A percentile compares a stretch with the other conserved stretches of the same genome.
These are phyloP conservation scores for Triplophysa bombifrons DNA, from an alignment of 2,797 vertebrate genomes.

Conservation along the genomic window DNA sequence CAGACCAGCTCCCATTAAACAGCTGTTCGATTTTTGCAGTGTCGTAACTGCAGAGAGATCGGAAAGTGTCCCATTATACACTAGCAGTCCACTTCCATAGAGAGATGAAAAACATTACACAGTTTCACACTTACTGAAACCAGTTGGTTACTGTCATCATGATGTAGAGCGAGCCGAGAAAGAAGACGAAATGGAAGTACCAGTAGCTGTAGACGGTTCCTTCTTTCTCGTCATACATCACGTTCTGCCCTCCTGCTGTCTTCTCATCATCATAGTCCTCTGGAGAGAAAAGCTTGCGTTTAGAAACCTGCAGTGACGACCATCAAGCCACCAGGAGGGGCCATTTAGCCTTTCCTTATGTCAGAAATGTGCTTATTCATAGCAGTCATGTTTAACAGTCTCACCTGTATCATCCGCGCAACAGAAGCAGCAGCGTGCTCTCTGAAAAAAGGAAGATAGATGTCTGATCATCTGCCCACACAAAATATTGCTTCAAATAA, in stretches of 20 bases:
- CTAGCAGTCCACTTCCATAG: not conserved
- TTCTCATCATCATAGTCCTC: conserved; percentile 74
- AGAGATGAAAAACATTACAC: not conserved
- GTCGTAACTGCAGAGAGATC: conserved; percentile 78
- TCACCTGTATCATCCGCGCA: conserved; percentile 85
- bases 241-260: conserved; percentile 80
- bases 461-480: not conserved
- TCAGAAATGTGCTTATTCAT: not conserved
- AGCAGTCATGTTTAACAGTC: not conserved
- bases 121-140: conserved; percentile 92
- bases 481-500: not conserved
- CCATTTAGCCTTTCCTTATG: conserved; percentile 12
- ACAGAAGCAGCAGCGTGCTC: conserved; percentile 97
- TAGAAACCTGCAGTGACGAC: conserved; percentile 33
- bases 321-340: conserved; percentile 73
- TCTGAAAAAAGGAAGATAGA: conserved; percentile 71
- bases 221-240: conserved; percentile 88
- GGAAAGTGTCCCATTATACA: too few species aligned
- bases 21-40: conserved; percentile 89
- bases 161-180: conserved; percentile 93
- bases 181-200: conserved; percentile 95
- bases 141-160: conserved; percentile 99
- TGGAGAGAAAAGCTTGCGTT: conserved; percentile 18
- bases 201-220: conserved; percentile 88
- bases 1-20: conserved; percentile 89